These are phyloP conservation scores for Acanthococcus lagerstroemiae DNA, from an alignment of 2,888 invertebrate species.

Conservation along the genomic window DNA sequence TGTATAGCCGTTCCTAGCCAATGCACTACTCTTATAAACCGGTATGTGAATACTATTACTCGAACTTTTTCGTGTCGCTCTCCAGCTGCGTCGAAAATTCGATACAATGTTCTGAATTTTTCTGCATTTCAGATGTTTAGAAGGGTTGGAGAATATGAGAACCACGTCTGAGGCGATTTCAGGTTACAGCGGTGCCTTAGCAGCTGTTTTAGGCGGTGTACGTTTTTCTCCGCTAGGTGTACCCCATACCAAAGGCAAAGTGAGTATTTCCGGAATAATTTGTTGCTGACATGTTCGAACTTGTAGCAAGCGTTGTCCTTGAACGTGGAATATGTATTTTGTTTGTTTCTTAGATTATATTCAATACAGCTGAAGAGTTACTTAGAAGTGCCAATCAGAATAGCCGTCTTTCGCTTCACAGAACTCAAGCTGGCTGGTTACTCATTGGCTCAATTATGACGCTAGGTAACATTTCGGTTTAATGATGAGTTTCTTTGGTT, in stretches of 20 bases:
- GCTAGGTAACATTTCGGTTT: constrained; percentile 50
- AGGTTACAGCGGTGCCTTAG: constrained; percentile 86
- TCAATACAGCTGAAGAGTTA: constrained; percentile 93
- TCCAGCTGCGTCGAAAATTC: not conserved
- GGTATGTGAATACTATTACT: constrained; percentile 37
- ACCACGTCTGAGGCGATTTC: constrained; percentile 81
- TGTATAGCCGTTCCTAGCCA: constrained; percentile 91
- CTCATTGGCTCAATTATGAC: constrained; percentile 95
- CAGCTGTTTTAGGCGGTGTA: constrained; percentile 86
- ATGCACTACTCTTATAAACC: constrained; percentile 84
- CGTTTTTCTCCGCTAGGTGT: constrained; percentile 83
- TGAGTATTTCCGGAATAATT: constrained; percentile 41
- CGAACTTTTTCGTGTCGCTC: not conserved
- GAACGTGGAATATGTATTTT: no score
- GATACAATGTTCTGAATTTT: not conserved
- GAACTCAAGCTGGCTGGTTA: constrained; percentile 96
- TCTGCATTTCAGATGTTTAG: constrained; percentile 52
- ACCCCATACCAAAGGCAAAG: constrained; percentile 93
- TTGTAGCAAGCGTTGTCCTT: not conserved
- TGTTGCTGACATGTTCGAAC: not conserved
- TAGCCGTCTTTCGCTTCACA: constrained; percentile 82
- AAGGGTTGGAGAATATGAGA: constrained; percentile 77
- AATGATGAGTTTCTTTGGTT: not conserved
- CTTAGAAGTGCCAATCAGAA: constrained; percentile 93
- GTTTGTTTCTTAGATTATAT: constrained; percentile 54